These are phyloP conservation scores for Pachyuromys duprasi DNA, from an alignment of 2,797 vertebrate species.

Conservation along the genomic window DNA sequence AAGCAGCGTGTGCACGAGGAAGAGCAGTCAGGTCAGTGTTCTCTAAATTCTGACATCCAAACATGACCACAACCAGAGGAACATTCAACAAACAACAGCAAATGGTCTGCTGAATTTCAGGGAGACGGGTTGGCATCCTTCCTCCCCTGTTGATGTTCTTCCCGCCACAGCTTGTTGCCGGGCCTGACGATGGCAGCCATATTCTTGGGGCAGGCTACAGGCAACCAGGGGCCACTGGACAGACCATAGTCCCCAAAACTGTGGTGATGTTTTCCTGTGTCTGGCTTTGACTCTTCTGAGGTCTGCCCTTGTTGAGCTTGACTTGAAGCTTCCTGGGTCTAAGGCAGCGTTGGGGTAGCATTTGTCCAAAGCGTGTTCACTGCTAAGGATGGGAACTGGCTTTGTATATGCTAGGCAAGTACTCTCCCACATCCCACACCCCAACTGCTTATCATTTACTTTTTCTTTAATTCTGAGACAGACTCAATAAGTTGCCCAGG, in stretches of 20 bases:
- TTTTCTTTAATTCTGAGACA: background rate
- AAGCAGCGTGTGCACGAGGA: background rate
- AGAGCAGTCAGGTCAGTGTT: background rate
- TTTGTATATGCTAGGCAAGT: no score
- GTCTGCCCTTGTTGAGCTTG: background rate
- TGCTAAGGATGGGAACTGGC: background rate
- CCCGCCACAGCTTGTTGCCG: background rate
- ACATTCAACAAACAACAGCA: background rate
- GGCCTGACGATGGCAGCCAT: background rate
- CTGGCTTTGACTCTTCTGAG: background rate
- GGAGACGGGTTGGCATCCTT: background rate
- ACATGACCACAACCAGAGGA: background rate
- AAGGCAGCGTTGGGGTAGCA: background rate
- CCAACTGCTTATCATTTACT: background rate
- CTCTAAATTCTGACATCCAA: background rate
- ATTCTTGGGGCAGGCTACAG: background rate
- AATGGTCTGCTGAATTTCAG: background rate
- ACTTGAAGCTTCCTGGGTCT: background rate
- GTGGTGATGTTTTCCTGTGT: background rate
- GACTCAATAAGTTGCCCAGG: background rate
- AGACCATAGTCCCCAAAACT: background rate
- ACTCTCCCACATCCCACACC: background rate
- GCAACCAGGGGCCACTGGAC: background rate
- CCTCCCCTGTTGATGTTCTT: background rate
- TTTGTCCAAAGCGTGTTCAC: background rate